A percentile compares a stretch with the other conserved stretches of the same genome.
Evolutionary conservation across 2,888 invertebrate species (phyloP).

Genomic region (Mesopsocus fuscifrons): DNA sequence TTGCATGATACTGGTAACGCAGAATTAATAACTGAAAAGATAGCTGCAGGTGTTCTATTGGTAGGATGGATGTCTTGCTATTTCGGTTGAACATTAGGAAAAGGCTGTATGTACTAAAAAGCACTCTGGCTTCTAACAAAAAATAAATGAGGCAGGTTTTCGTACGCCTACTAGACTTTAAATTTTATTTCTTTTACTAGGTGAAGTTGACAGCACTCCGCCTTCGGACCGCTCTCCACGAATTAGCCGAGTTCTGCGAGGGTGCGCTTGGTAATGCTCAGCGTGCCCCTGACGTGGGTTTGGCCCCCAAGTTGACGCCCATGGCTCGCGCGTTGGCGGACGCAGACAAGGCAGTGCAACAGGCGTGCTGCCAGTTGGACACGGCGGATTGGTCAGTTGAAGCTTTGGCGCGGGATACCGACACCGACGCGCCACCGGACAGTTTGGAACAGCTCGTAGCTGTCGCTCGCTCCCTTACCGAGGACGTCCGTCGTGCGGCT

Average conservation of each 20-base stretch:
- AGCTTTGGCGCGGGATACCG: conserved; percentile 33
- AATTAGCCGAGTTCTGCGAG: conserved; percentile 75
- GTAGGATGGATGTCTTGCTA: no score
- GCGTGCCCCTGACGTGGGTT: conserved; percentile 60
- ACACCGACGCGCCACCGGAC: conserved; percentile 23
- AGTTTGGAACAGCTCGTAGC: conserved; percentile 31
- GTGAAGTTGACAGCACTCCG: conserved; percentile 53
- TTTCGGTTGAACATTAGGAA: no score
- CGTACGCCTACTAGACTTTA: no score
- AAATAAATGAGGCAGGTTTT: no score
- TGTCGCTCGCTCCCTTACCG: conserved; percentile 67
- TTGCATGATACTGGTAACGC: no score
- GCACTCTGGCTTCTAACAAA: no score
- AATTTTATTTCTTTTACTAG: no score
- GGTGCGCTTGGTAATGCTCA: conserved; percentile 75
- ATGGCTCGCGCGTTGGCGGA: conserved; percentile 61
- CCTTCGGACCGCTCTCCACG: conserved; percentile 61
- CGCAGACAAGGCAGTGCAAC: conserved; percentile 60
- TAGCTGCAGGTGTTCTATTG: no score
- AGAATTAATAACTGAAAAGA: no score
- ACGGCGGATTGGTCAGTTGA: conserved; percentile 61
- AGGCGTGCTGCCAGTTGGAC: conserved; percentile 54
- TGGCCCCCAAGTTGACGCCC: conserved; percentile 53
- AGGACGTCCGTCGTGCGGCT: conserved; percentile 75
- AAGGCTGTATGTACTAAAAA: no score